These are phyloP conservation scores for Lagorchestes hirsutus DNA, from an alignment of 2,797 vertebrate species.

Conservation along the genomic window DNA sequence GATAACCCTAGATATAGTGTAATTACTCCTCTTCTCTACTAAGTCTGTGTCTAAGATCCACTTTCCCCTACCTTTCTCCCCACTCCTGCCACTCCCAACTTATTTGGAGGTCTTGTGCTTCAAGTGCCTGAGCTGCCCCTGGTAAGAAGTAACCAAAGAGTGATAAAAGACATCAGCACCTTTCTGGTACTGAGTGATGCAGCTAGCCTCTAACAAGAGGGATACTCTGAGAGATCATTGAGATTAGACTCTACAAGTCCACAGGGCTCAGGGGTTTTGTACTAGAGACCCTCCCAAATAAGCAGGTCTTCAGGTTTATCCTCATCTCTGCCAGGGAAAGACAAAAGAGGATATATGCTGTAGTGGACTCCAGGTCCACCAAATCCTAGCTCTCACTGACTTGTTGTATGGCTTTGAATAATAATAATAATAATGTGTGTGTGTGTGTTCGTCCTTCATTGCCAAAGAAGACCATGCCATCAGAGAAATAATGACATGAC, in stretches of 20 bases:
- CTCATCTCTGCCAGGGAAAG: not conserved
- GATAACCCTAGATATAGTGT: not conserved
- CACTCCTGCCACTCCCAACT: not conserved
- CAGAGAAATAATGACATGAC: no score
- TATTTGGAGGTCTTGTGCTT: not conserved
- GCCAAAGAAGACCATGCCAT: no score
- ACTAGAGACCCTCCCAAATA: not conserved
- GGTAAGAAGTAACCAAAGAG: not conserved
- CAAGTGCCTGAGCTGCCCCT: not conserved
- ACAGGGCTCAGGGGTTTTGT: not conserved
- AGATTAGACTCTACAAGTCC: not conserved
- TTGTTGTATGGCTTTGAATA: not conserved
- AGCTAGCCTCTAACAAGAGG: not conserved
- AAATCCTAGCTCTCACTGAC: not conserved
- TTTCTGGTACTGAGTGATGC: not conserved
- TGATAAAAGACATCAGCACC: not conserved
- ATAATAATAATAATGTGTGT: not conserved
- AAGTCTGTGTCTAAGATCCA: not conserved
- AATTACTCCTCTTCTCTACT: not conserved
- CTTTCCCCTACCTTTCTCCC: not conserved
- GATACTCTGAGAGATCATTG: not conserved
- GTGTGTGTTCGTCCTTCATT: no score
- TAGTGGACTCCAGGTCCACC: not conserved
- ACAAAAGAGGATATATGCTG: not conserved
- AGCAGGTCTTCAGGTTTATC: not conserved